phyloP scores from a whole-genome alignment of 2,113 vertebrate species.

The Halichoerus grypus region DNA sequence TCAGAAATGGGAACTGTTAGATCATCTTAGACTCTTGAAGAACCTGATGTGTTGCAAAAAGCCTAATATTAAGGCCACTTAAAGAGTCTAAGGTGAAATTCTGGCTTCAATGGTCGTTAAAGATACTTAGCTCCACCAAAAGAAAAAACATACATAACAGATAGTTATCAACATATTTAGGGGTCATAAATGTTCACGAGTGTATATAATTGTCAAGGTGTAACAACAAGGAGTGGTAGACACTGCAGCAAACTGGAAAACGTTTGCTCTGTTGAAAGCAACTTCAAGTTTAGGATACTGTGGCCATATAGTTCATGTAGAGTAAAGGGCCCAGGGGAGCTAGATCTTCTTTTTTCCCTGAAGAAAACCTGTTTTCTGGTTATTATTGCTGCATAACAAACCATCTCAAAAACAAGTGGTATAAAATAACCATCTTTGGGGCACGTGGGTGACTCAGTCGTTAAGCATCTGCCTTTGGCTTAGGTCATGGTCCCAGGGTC shows the following conservation, averaged over 20 bases:
- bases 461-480: no score
- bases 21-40: background rate
- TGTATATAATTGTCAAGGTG: background rate
- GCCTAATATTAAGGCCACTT: background rate
- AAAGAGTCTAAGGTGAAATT: background rate
- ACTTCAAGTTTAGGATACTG: background rate
- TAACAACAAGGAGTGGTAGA: background rate
- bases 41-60: background rate
- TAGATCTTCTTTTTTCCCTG: background rate
- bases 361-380: constrained; percentile 3
- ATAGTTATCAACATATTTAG: background rate
- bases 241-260: background rate
- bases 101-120: background rate
- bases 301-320: no score
- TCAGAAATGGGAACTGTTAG: background rate
- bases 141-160: background rate
- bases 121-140: background rate
- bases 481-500: no score
- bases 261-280: background rate
- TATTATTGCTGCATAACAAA: background rate
- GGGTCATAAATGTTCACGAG: background rate
- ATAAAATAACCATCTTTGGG: background rate
- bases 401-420: background rate
- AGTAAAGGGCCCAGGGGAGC: background rate
- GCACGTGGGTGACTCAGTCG: no score